These are phyloP conservation scores for Boulengeromyrus knoepffleri DNA, from an alignment of 2,113 vertebrate genomes.

Conservation along the genomic window DNA sequence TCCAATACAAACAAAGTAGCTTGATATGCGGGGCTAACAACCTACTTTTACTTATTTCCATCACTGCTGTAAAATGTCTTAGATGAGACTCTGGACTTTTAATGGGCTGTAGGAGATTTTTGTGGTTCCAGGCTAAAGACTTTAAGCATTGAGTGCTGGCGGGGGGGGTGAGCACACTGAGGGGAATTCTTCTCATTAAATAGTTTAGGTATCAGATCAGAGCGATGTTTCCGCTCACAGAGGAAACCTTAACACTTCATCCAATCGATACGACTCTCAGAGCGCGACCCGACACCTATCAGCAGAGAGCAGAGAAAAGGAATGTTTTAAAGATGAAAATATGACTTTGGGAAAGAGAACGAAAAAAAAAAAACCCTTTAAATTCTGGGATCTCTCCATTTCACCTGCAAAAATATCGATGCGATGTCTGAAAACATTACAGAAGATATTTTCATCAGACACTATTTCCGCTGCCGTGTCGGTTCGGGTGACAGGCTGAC, in stretches of 20 bases:
- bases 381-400: background rate
- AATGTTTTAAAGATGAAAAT: background rate
- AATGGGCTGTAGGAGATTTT: background rate
- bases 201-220: background rate
- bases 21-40: background rate
- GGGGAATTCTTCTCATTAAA: background rate
- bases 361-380: background rate
- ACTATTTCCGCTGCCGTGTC: background rate
- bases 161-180: background rate
- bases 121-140: background rate
- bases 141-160: background rate
- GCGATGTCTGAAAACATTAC: background rate
- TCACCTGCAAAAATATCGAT: background rate
- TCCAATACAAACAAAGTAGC: background rate
- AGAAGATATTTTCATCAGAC: background rate
- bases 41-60: background rate
- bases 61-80: background rate
- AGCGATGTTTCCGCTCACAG: background rate
- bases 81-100: background rate
- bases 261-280: slow-evolving; percentile 5
- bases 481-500: background rate
- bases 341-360: background rate
- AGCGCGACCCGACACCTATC: background rate
- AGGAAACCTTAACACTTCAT: background rate
- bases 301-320: background rate